Conservation (phyloP, 1,140 invertebrate genomes). For the Leptinotarsa lineolata region DNA sequence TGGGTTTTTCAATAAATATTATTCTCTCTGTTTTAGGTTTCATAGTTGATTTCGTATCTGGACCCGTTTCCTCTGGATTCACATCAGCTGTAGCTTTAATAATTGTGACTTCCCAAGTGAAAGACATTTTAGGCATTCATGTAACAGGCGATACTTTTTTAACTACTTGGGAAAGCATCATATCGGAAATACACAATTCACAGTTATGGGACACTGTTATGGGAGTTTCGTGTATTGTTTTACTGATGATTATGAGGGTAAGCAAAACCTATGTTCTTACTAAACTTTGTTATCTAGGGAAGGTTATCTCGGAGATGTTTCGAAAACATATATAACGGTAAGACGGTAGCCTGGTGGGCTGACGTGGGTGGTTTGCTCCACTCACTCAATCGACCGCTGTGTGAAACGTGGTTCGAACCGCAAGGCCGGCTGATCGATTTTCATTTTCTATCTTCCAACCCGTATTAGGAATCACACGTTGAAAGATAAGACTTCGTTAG, state of each 20-base stretch:
- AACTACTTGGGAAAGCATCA: constrained; percentile 71
- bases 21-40: constrained; percentile 68
- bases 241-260: constrained; percentile 74
- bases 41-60: constrained; percentile 90
- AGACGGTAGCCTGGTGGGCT: no score
- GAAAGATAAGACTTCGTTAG: no score
- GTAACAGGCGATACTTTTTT: constrained; percentile 76
- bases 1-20: no score
- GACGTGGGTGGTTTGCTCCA: no score
- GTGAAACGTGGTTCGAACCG: no score
- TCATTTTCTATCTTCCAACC: no score
- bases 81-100: constrained; percentile 91
- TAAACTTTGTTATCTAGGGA: no score
- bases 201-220: constrained; percentile 70
- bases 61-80: constrained; percentile 90
- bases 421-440: no score
- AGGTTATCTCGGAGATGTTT: no score
- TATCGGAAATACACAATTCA: constrained; percentile 64
- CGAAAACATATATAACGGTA: no score
- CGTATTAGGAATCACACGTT: no score
- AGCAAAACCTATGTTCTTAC: constrained; percentile 33
- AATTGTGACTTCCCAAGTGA: constrained; percentile 86
- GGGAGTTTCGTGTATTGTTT: constrained; percentile 70
- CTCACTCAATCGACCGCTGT: no score
- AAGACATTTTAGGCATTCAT: constrained; percentile 79